A percentile compares a stretch with the other conserved stretches of the same genome.
Conservation (phyloP, 1,140 invertebrate genomes). For the Parasteatoda tepidariorum region DNA sequence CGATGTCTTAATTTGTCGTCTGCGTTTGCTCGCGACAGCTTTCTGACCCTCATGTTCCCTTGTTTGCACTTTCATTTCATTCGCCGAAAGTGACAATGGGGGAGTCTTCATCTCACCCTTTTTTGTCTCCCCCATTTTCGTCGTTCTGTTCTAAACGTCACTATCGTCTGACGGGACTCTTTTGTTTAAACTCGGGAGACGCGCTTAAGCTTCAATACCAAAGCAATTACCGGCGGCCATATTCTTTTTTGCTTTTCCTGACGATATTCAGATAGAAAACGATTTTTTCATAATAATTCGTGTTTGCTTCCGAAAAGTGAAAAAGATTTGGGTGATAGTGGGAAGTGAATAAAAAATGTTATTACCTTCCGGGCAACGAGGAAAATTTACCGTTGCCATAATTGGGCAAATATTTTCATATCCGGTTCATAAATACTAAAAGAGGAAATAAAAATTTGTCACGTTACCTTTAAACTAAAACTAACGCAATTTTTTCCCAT, state of each 20-base stretch:
- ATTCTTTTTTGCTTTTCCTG: not conserved
- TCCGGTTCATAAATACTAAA: too few relatives aligned
- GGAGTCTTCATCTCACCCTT: not conserved
- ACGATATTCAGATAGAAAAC: not conserved
- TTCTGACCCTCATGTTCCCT: not conserved
- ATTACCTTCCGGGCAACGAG: not conserved
- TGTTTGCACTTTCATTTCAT: slow-evolving; percentile 36
- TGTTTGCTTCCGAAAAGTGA: not conserved
- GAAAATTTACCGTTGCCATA: not conserved
- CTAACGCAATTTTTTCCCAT: too few relatives aligned
- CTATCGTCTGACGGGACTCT: slow-evolving; percentile 2
- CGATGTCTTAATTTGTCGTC: slow-evolving; percentile 35
- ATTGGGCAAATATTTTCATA: not conserved
- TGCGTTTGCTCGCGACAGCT: slow-evolving; percentile 24
- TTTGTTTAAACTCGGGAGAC: slow-evolving; percentile 17
- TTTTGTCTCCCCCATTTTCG: not conserved
- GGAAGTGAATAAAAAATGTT: not conserved
- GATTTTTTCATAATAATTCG: not conserved
- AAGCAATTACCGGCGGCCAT: slow-evolving; percentile 12
- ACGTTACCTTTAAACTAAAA: too few relatives aligned
- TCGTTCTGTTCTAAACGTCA: not conserved
- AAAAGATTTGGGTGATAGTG: not conserved
- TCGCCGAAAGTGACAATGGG: slow-evolving; percentile 13
- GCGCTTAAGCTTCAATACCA: not conserved
- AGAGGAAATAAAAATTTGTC: too few relatives aligned